A percentile compares a stretch with the other conserved stretches of the same genome.
Conservation (phyloP, 2,888 invertebrate species). For the Stenchaetothrips biformis region DNA sequence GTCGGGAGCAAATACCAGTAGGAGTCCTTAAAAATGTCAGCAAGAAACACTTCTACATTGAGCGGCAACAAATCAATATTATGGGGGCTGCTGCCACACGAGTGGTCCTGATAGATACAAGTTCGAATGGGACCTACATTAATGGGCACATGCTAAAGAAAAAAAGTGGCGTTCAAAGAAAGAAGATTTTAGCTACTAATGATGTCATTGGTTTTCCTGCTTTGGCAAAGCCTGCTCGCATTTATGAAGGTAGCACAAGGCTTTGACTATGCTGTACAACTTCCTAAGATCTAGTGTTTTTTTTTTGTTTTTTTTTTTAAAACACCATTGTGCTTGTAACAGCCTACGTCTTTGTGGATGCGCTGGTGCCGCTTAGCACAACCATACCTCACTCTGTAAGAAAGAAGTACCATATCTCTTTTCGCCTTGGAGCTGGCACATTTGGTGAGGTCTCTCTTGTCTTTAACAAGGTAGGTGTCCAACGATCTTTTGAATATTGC, state of each 20-base stretch:
- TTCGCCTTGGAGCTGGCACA: background rate
- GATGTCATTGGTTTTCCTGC: background rate
- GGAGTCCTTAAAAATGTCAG: background rate
- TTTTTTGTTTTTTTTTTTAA: too few relatives aligned
- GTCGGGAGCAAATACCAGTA: background rate
- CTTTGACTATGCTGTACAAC: too few relatives aligned
- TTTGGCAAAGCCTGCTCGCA: background rate
- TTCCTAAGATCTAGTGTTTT: background rate
- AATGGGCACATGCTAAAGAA: background rate
- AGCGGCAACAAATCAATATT: background rate
- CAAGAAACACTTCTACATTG: background rate
- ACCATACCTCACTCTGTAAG: background rate
- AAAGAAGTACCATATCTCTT: background rate
- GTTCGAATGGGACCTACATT: background rate
- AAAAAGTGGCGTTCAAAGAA: background rate
- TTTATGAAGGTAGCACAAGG: background rate
- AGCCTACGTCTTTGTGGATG: background rate
- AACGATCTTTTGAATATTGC: background rate
- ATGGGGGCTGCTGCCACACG: background rate
- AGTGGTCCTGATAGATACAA: background rate
- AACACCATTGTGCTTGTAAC: background rate
- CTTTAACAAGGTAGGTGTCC: background rate
- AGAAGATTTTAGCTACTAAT: background rate
- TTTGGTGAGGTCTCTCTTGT: conserved; percentile 2
- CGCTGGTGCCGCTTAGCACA: background rate